These are phyloP conservation scores for Mechanitis mazaeus DNA, from an alignment of 2,888 invertebrate genomes.

Conservation along the genomic window DNA sequence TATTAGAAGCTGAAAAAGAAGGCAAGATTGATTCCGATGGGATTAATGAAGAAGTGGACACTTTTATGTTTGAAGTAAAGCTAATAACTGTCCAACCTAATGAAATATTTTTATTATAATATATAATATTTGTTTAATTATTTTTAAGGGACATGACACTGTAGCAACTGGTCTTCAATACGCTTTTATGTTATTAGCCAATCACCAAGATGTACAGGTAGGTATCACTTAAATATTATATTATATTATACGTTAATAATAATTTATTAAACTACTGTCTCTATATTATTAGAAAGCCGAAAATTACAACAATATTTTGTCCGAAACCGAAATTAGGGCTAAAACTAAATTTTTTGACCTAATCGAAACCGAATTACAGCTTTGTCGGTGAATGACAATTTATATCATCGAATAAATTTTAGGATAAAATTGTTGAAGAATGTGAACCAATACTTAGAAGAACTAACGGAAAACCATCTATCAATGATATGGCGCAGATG, in stretches of 20 bases:
- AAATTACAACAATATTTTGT: no score
- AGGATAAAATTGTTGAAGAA: constrained; percentile 79
- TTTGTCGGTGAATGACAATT: neutral
- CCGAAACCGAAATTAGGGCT: no score
- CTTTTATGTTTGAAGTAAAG: constrained; percentile 71
- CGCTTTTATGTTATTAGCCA: constrained; percentile 62
- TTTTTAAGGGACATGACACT: constrained; percentile 71
- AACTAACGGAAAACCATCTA: constrained; percentile 76
- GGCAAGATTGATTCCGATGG: constrained; percentile 69
- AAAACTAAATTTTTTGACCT: no score
- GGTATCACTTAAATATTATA: neutral
- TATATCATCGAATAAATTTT: constrained; percentile 32
- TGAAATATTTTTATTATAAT: neutral
- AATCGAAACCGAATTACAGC: no score
- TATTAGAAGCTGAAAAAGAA: constrained; percentile 64
- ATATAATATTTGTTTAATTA: constrained; percentile 4
- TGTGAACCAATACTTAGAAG: constrained; percentile 79
- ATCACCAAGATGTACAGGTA: constrained; percentile 50
- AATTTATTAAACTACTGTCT: no score
- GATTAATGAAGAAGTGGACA: constrained; percentile 64
- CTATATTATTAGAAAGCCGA: no score
- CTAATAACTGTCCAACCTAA: neutral
- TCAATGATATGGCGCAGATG: constrained; percentile 79
- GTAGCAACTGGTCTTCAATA: constrained; percentile 62
- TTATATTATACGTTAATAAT: neutral